These are phyloP conservation scores for Drosophila pullipes DNA, from an alignment of 2,888 invertebrate genomes.

Conservation along the genomic window DNA sequence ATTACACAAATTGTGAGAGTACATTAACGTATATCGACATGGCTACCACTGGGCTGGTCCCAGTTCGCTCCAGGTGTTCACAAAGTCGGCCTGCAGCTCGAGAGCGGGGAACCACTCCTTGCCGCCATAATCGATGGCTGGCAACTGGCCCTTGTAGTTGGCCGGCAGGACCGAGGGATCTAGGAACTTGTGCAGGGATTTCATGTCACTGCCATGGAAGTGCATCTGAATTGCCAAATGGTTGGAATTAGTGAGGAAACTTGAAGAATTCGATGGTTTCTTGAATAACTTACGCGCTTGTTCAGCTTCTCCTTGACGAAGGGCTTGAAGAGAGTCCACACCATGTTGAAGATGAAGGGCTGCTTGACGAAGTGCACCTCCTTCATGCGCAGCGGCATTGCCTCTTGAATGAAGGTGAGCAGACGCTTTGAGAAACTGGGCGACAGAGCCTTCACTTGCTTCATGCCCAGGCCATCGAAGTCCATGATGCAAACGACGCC, in stretches of 20 bases:
- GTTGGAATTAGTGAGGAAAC: neutral
- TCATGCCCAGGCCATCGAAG: constrained; percentile 91
- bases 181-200: constrained; percentile 90
- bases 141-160: constrained; percentile 91
- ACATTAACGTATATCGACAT: constrained; percentile 53
- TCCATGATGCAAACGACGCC: constrained; percentile 94
- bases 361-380: constrained; percentile 95
- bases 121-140: constrained; percentile 91
- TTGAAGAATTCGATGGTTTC: neutral
- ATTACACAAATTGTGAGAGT: constrained; percentile 60
- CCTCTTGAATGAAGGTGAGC: constrained; percentile 93
- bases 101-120: constrained; percentile 92
- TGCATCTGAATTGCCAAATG: constrained; percentile 87
- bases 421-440: constrained; percentile 92
- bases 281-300: constrained; percentile 88
- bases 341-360: constrained; percentile 93
- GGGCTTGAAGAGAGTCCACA: constrained; percentile 94
- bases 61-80: constrained; percentile 89
- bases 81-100: constrained; percentile 88
- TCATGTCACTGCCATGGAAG: constrained; percentile 94
- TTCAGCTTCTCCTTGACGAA: constrained; percentile 92
- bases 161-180: constrained; percentile 89
- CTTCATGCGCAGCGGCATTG: constrained; percentile 93
- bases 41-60: constrained; percentile 87
- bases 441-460: constrained; percentile 89